Conservation (phyloP, 2,888 invertebrate genomes). For the Seira sanloemensis region DNA sequence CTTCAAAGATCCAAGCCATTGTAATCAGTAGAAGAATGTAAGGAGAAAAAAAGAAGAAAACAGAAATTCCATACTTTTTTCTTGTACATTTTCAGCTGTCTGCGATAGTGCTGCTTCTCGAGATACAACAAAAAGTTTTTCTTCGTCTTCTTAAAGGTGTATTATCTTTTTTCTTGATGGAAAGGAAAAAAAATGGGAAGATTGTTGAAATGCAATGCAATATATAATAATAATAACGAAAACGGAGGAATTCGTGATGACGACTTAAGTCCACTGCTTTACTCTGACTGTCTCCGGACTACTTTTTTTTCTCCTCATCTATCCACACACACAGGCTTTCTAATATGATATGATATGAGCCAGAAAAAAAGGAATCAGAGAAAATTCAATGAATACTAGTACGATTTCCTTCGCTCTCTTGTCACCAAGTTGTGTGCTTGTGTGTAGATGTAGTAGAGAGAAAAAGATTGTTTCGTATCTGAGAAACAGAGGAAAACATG, state of each 20-base stretch:
- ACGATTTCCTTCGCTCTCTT: constrained; percentile 5
- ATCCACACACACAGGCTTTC: constrained; percentile 24
- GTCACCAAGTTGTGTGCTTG: not conserved
- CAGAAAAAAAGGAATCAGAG: constrained; percentile 50
- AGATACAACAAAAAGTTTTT: constrained; percentile 22
- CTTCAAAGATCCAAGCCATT: too few species aligned
- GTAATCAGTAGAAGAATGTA: too few species aligned
- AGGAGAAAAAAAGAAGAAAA: too few species aligned
- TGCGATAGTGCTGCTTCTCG: too few species aligned
- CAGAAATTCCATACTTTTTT: too few species aligned
- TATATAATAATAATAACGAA: constrained; percentile 18
- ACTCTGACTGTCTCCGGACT: constrained; percentile 10
- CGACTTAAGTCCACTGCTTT: constrained; percentile 45
- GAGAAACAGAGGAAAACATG: constrained; percentile 22
- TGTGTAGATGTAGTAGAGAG: too few species aligned
- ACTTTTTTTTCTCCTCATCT: constrained; percentile 28
- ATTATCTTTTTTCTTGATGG: constrained; percentile 25
- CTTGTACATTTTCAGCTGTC: too few species aligned
- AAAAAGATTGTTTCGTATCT: constrained; percentile 17
- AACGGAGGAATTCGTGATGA: constrained; percentile 9
- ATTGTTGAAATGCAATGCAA: constrained; percentile 9
- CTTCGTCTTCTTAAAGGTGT: constrained; percentile 34
- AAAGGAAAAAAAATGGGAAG: constrained; percentile 2
- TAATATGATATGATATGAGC: constrained; percentile 55
- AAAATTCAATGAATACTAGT: constrained; percentile 59